Evolutionary conservation across 30 jellyfish, hydroid and myxozoan species (phyloP), one percentile per base, ranked within the genome.

Genomic region (Aurelia sp.): DNA sequence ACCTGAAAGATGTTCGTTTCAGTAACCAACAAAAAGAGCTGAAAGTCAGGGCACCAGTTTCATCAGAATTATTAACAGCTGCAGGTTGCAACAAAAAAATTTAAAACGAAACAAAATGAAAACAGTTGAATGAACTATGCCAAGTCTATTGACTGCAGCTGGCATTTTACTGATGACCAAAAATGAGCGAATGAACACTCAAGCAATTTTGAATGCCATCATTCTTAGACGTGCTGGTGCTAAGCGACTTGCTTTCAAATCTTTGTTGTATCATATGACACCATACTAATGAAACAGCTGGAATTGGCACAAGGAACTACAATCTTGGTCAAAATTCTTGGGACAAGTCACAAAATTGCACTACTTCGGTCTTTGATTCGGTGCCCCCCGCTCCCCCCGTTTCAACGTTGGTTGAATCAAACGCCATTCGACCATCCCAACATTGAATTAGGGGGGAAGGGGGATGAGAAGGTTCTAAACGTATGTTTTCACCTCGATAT

Each of bases 201-300:
- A 57, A 57, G 66, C 66, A 57, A 3, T 13, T 7, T 57, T 57
- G 66, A 57, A 57, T 57, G 66, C 66, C 66, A 57, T 57, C n/a
- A 57, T 57, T 57, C 66, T 57, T 57, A 57, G 22, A 57, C n/a
- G 66, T 57, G 66, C 66, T 57, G 66, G 66, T 57, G 66, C 66
- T 57, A 57, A 57, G 66, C 3, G 6, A 57, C 66, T 57, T 57
- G 66, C 66, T 57, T 57, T 57, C 66, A 57, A 57, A 57, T 57
- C 66, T 57, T 19, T 57, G n/a, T 57, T 57, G 66, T 57, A 57
- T 57, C 66, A 7, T 57, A 57, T 7, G 6, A 19, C 66, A 57
- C 66, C 66, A 57, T 57, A 7, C 6, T 57, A 57, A 2, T 2
- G 5, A 57, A 57, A 57, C 66, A 57, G 6, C 66, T 13, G 66